Base-by-base conservation (phyloP, 2,113 vertebrate genomes). In the Callorhinus ursinus region DNA sequence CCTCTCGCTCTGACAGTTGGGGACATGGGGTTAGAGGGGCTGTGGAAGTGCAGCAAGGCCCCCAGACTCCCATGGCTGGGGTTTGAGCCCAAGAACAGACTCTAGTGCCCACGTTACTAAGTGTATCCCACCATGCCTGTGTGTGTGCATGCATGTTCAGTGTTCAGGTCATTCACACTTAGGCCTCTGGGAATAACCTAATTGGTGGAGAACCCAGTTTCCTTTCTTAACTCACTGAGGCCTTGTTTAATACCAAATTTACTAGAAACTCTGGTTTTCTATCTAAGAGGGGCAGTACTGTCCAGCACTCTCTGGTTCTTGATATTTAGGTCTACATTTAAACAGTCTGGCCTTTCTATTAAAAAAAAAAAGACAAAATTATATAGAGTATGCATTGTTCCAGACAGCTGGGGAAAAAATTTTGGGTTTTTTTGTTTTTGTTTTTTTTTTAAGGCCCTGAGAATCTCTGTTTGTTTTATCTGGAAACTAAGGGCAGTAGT, bases 401-500 rank as follows among this genome's bases (percentile, higher is more conserved):
- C n/a, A 67, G 77, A 14, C 49, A 86, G n/a, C 46, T 90, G 22
- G 74, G 28, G 74, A 26, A 57, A 57, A 42, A 31, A 42, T 55
- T 94, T 19, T 46, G 46, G 46, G 46, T 7, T 16, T 14, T n/a
- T 53, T 33, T 57, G 55, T 16, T 15, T 6, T 31, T 33, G 15
- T 33, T 65, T 4, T 74, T 8, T 79, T 92, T 94, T 36, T 92
- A 63, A 95, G 39, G 84, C 22, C 15, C 53, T 91, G 94, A 10
- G 77, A 61, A 72, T 67, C 67, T 74, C 76, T 39, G 7, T 82
- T 80, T 93, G 9, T 95, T 95, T 59, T 18, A 67, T 83, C 26
- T 59, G 9, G n/a, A 97, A 94, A 77, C 24, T 39, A 93, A 36
- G 49, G 49, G 7, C 55, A 51, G 0, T 36, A 36, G 28, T 94